phyloP scores from a whole-genome alignment of 2,888 invertebrate genomes.

The Laothoe populi region DNA sequence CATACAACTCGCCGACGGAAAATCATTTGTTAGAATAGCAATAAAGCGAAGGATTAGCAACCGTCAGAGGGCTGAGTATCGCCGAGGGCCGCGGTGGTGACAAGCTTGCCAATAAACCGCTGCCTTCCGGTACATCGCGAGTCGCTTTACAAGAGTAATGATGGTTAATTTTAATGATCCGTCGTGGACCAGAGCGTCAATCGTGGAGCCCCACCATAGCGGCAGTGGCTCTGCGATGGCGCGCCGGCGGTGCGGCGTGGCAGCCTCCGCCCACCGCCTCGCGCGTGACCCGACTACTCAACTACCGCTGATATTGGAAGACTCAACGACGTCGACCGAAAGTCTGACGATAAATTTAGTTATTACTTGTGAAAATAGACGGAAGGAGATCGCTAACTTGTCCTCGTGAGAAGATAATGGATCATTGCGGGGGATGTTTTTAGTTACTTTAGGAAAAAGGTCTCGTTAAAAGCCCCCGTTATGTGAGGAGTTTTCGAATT shows the following conservation, averaged over 20 bases:
- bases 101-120: constrained; percentile 78
- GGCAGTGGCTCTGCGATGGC: constrained; percentile 35
- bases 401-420: constrained; percentile 83
- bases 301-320: constrained; percentile 76
- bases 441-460: constrained; percentile 78
- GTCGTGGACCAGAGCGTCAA: constrained; percentile 68
- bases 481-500: constrained; percentile 79
- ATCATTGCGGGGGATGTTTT: constrained; percentile 80
- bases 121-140: constrained; percentile 68
- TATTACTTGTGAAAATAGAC: constrained; percentile 85
- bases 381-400: constrained; percentile 84
- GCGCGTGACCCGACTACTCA: constrained; percentile 73
- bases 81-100: constrained; percentile 42
- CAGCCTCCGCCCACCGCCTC: constrained; percentile 46
- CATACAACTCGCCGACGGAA: constrained; percentile 43
- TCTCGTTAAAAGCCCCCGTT: constrained; percentile 78
- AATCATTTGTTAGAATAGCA: constrained; percentile 77
- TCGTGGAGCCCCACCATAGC: constrained; percentile 47
- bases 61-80: constrained; percentile 61
- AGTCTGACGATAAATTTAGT: constrained; percentile 84
- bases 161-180: constrained; percentile 84
- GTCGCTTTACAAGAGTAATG: constrained; percentile 82
- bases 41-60: constrained; percentile 76
- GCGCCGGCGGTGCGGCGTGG: constrained; percentile 41
- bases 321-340: constrained; percentile 70